phyloP scores from a whole-genome alignment of 2,888 invertebrate genomes.

The Agrilus mali region DNA sequence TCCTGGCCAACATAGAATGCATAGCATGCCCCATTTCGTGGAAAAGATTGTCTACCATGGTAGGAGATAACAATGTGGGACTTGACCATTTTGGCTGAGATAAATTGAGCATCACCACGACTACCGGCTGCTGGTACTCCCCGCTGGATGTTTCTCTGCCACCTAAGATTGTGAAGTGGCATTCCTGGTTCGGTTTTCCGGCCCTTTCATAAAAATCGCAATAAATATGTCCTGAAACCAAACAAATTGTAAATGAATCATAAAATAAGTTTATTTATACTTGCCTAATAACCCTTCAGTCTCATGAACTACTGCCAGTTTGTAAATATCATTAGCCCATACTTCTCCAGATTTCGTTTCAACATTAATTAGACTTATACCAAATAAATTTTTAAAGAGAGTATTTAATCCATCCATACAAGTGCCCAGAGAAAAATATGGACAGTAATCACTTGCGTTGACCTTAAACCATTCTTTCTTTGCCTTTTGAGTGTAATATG shows the following conservation, averaged over 20 bases:
- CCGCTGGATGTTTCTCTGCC: constrained; percentile 70
- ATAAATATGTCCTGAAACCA: constrained; percentile 62
- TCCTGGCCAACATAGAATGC: constrained; percentile 96
- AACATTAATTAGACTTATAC: constrained; percentile 61
- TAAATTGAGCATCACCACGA: constrained; percentile 85
- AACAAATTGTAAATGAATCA: too few relatives aligned
- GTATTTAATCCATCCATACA: constrained; percentile 96
- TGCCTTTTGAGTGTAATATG: constrained; percentile 67
- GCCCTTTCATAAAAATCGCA: constrained; percentile 89
- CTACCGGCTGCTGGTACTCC: constrained; percentile 80
- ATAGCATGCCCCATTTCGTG: constrained; percentile 99
- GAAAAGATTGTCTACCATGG: constrained; percentile 89
- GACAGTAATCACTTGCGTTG: constrained; percentile 60
- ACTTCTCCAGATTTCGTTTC: constrained; percentile 63
- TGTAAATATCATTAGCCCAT: constrained; percentile 68
- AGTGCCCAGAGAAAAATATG: constrained; percentile 82
- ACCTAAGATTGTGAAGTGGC: constrained; percentile 96
- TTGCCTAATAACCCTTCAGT: constrained; percentile 60
- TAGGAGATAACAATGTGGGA: constrained; percentile 69
- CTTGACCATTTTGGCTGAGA: constrained; percentile 60
- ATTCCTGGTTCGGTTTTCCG: constrained; percentile 94
- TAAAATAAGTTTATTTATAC: too few relatives aligned
- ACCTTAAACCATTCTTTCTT: constrained; percentile 59
- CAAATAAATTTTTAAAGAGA: constrained; percentile 72
- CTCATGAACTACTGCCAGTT: constrained; percentile 80